Evolutionary conservation across 2,888 invertebrate species (phyloP), one percentile per base, ranked within the genome.

Genomic region (Oscheius sp.): DNA sequence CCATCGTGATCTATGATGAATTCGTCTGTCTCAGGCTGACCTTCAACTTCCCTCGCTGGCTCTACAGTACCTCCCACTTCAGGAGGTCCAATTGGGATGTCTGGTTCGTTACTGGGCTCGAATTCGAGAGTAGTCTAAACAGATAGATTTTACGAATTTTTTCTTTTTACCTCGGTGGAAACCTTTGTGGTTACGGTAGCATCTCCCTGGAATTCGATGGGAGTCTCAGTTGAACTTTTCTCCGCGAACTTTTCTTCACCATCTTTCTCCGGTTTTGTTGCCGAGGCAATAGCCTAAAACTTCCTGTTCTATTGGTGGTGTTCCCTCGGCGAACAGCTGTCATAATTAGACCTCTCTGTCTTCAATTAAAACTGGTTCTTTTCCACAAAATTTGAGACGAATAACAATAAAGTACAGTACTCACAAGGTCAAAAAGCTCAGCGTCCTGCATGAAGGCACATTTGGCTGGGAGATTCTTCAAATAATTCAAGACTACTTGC

Each of bases 11-110:
- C 64, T 48, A 64, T 50, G 31, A 64, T 64, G 25, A 46, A 33
- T 29, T 64, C 64, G 17, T 64, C 64, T 0, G 50, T 64, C 46
- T 64, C 64, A 5, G 46, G 48, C 33, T 64, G 48, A 10, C 50
- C 64, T 46, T 64, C 64, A 1, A 64, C 50, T 23, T 64, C 64
- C 31, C 25, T 50, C 2, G 33, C 6, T 2, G 64, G 64, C 37
- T 64, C 64, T 17, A 64, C 50, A 33, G 64, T 64, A 17, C 31
- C 64, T 23, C 50, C 64, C 3, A 46, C 61, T 27, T 61, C 61
- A 15, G 61, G 61, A 6, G 61, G 42, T 45, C 61, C 61, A 27
- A 61, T 45, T 2, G 61, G 61, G 27, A 61, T 45, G 5, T 61
- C 61, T 8, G 61, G 61, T 15, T 61, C 61, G 29, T 61, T 61